phyloP scores from a whole-genome alignment of 2,888 invertebrate species.

The Drepana falcataria region DNA sequence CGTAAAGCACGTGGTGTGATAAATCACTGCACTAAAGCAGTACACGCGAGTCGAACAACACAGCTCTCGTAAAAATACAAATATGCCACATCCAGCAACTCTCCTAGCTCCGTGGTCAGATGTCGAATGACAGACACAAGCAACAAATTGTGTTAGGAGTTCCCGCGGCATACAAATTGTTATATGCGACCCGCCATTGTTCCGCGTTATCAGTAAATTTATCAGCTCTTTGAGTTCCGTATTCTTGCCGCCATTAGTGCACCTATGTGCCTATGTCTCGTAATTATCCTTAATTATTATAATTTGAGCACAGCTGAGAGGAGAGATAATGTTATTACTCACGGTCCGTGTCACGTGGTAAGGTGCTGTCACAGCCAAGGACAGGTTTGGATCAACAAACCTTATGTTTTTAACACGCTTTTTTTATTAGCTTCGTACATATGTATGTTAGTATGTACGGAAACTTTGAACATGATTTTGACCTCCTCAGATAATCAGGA shows the following conservation, averaged over 20 bases:
- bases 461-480: too few species aligned
- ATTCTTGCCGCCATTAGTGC: conserved; percentile 19
- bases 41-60: too few species aligned
- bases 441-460: too few species aligned
- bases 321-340: background rate
- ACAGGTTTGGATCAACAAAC: background rate
- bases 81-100: conserved; percentile 20
- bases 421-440: background rate
- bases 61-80: too few species aligned
- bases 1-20: too few species aligned
- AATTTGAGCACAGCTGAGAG: background rate
- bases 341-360: background rate
- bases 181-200: conserved; percentile 62
- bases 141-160: conserved; percentile 57
- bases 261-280: conserved; percentile 13
- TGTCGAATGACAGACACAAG: conserved; percentile 51
- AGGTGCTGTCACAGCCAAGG: background rate
- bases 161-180: conserved; percentile 71
- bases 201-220: conserved; percentile 33
- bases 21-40: too few species aligned
- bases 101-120: conserved; percentile 16
- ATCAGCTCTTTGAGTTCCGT: conserved; percentile 44
- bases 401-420: background rate
- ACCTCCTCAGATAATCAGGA: too few species aligned
- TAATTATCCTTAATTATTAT: conserved; percentile 6